These are phyloP conservation scores for Netelia virgata DNA, from an alignment of 2,888 invertebrate genomes.

Conservation along the genomic window DNA sequence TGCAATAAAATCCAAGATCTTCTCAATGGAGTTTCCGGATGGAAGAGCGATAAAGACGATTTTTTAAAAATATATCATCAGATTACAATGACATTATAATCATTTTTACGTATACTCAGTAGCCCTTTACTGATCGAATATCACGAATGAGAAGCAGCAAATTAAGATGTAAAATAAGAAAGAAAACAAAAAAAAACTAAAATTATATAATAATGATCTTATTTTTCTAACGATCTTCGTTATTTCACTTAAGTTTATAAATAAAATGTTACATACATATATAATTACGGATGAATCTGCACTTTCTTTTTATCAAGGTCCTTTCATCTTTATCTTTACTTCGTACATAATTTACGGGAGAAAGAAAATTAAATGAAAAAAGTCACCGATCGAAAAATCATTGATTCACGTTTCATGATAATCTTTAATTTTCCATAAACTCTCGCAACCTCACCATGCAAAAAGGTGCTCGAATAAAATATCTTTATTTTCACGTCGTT, in stretches of 20 bases:
- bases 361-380: neutral
- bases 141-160: constrained; percentile 41
- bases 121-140: constrained; percentile 53
- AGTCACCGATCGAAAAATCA: constrained; percentile 73
- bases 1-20: constrained; percentile 68
- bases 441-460: constrained; percentile 19
- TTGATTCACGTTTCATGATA: constrained; percentile 78
- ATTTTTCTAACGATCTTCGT: constrained; percentile 79
- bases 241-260: constrained; percentile 77
- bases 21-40: constrained; percentile 29
- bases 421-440: constrained; percentile 46
- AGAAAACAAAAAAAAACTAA: constrained; percentile 27
- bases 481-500: constrained; percentile 59
- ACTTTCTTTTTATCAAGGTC: neutral
- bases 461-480: constrained; percentile 35
- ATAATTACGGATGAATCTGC: constrained; percentile 1
- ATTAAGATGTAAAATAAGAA: constrained; percentile 30
- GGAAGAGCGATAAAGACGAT: constrained; percentile 31
- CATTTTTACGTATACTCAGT: constrained; percentile 53
- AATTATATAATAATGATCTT: constrained; percentile 71
- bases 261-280: constrained; percentile 67
- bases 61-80: constrained; percentile 45
- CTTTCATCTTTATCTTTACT: neutral
- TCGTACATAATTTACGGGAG: neutral
- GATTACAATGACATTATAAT: constrained; percentile 58